Evolutionary conservation across 2,113 vertebrate genomes (phyloP), one percentile per base, ranked within the genome.

Genomic region (Leucoraja erinaceus): DNA sequence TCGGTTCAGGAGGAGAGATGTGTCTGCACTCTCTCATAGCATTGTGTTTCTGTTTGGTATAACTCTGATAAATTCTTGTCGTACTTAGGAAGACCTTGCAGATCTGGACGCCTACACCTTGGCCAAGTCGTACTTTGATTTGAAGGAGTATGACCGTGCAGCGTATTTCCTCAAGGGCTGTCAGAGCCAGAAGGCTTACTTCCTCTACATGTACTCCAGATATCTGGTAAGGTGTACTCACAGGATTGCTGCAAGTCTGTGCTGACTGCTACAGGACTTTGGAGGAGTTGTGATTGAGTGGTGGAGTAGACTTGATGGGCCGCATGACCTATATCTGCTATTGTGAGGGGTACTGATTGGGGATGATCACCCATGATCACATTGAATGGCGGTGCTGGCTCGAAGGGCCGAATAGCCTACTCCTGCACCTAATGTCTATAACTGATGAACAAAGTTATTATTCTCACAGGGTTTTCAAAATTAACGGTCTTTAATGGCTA

Each of bases 201-300:
- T 99, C 94, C 95, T 99, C 61, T 99, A 98, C 94, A 99, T 99
- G 98, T 99, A 99, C 95, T 99, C 99, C 70, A 97, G 98, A 95
- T 99, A 99, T 93, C 96, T 99, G 97, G 98, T 99, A 95, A 97
- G 97, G 31, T 54, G 12, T 5, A 25, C 16, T 20, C 68, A 33
- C 31, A 31, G 4, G n/a, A 16, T 90, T n/a, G 1, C 86, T 90
- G 33, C 33, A 91, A 91, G 31, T 3, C 9, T 90, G 86, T 33
- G 72, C 18, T 33, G 63, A 47, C 38, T 14, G 9, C 38, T 25
- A n/a, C n/a, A 68, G 25, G 5, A 31, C 31, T 72, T 22, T 31
- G 59, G 38, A 47, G 38, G 38, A 47, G 38, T 3, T 18, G n/a
- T 88, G 59, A 2, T 14, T 22, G 12, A n/a, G 3, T 47, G 38